phyloP scores from a whole-genome alignment of 1,140 invertebrate genomes.

The Caenorhabditis tropicalis region DNA sequence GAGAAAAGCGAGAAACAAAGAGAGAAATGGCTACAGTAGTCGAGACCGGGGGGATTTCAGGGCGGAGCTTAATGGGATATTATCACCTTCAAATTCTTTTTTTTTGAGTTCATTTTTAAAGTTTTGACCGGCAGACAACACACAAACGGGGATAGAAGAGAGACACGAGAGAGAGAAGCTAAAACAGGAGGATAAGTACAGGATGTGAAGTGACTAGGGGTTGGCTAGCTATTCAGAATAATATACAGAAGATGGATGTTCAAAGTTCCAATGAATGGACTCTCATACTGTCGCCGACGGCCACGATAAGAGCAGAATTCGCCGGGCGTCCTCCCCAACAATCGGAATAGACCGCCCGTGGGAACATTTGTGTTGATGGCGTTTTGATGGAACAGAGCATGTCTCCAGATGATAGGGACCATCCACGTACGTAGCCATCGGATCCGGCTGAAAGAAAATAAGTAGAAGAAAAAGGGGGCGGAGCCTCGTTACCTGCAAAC shows the following conservation, averaged over 20 bases:
- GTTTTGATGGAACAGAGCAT: conserved; percentile 15
- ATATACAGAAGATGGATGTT: background rate
- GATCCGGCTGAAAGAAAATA: conserved; percentile 3
- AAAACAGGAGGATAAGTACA: background rate
- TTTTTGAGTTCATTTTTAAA: conserved; percentile 43
- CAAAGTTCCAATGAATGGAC: conserved; percentile 8
- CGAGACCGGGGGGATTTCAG: background rate
- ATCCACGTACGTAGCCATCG: conserved; percentile 1
- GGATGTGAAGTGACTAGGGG: background rate
- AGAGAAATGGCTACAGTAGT: background rate
- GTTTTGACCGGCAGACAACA: conserved; percentile 32
- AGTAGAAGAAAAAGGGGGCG: background rate
- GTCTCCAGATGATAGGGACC: background rate
- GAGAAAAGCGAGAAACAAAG: too few species aligned
- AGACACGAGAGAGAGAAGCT: too few species aligned
- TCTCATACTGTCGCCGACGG: conserved; percentile 12
- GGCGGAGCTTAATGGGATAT: background rate
- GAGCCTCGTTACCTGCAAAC: background rate
- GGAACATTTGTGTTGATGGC: background rate
- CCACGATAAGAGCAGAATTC: background rate
- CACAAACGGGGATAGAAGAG: background rate
- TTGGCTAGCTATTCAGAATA: background rate
- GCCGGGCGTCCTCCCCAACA: background rate
- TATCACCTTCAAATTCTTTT: background rate
- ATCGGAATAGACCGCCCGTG: conserved; percentile 16